Base-by-base conservation (phyloP, 1,140 invertebrate genomes). In the Ditylenchus dipsaci region DNA sequence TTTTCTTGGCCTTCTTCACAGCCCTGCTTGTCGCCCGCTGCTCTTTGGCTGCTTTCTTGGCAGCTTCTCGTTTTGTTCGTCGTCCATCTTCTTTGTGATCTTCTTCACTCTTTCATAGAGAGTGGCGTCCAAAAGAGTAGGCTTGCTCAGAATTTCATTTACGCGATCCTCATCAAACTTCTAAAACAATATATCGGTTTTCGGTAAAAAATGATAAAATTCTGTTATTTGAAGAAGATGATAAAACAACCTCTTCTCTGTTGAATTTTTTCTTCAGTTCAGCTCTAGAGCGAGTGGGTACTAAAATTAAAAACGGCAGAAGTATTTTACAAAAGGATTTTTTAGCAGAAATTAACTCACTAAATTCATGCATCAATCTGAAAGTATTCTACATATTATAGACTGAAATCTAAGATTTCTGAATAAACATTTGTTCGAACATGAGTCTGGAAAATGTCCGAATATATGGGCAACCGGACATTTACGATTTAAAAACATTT, bases 221-320 rank as follows among this genome's bases (percentile, higher is more conserved):
- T 11, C 3, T 38, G 11, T 5, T 38, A 38, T 5, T 38, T 38
- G 11, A 38, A 38, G 33, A 38, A 38, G 11, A 38, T 38, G 33
- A 38, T 11, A 38, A 38, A 38, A 11, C 33, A 5, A 38, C 27
- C 63, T 76, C 76, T 59, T 76, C 74, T 45, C 74, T 65, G 33
- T 67, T 72, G 53, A 67, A 76, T 69, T 76, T 76, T 42, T 77
- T 75, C 47, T 76, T 76, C 47, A 76, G 42, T 45, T 76, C 74
- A 13, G 68, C 23, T 1, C 74, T 68, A 13, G 74, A 57, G 43
- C 75, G 56, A n/a, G 43, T 65, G 0, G 69, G 74, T 23, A 76
- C 49, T 38, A 38, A 38, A 38, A 38, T 38, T 5, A 5, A 38
- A 38, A 38, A 5, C 11, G 33, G 11, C 3, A 11, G 33, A 38